Evolutionary conservation across 1,140 invertebrate genomes (phyloP), one percentile per base, ranked within the genome.

Genomic region (Musca domestica): DNA sequence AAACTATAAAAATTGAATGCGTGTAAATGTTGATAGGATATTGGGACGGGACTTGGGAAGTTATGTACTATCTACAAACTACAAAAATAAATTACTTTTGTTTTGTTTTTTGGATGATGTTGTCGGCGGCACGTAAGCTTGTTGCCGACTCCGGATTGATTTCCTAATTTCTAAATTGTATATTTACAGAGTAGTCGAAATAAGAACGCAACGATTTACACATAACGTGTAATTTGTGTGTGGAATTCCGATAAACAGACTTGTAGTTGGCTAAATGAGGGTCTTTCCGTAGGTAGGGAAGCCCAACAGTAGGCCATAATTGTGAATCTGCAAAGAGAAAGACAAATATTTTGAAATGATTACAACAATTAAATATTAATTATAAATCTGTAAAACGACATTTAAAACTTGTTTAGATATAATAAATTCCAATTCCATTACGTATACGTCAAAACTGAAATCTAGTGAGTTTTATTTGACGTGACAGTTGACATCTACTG

Each of bases 251-350:
- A 89, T 22, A 97, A 84, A 83, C 92, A 96, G 54, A 91, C 88
- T 73, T 93, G 89, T 6, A 96, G 84, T 76, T 95, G 92, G 47
- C 88, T 87, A 72, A 96, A 89, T 61, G 93, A 94, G 30, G 94
- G 94, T 70, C 95, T 86, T 74, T 96, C 94, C 73, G 93, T 90
- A 4, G 92, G 88, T 72, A 89, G 89, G 85, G 92, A 90, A 1
- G 92, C 92, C 95, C 95, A 97, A 79, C 95, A 96, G 80, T 93
- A 94, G 7, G 93, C 93, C 93, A 96, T 96, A 69, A 95, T 91
- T 14, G 92, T 91, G 82, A 95, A 96, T 78, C 92, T 95, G 80
- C 70, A 79, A 72, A 82, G 72, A 51, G 9, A 17, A 48, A n/a
- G 76, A 72, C n/a, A 22, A 23, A 41, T 10, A n/a, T n/a, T n/a